Conservation (phyloP, 2,888 invertebrate genomes). For the Schizaphis graminum region DNA sequence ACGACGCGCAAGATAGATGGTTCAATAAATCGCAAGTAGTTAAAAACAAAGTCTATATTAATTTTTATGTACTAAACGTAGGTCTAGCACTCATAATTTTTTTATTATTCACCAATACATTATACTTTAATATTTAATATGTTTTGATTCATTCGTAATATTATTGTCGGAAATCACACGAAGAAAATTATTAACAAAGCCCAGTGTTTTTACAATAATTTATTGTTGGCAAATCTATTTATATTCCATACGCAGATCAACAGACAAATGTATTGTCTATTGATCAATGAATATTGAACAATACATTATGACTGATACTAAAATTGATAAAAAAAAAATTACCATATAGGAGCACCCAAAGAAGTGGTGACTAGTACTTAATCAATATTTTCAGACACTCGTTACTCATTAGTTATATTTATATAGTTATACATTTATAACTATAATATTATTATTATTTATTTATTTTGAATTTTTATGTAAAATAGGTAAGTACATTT, state of each 20-base stretch:
- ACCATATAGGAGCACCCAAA: not conserved
- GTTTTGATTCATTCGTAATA: not conserved
- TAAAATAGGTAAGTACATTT: not conserved
- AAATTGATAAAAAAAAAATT: not conserved
- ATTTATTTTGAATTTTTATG: not conserved
- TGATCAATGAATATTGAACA: not conserved
- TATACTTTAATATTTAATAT: not conserved
- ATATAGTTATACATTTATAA: not conserved
- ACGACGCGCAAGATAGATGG: not conserved
- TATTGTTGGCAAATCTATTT: not conserved
- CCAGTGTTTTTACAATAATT: not conserved
- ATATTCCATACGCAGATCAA: not conserved
- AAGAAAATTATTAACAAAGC: not conserved
- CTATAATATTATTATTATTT: not conserved
- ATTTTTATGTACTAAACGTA: not conserved
- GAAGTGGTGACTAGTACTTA: not conserved
- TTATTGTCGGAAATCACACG: not conserved
- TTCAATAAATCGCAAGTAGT: not conserved
- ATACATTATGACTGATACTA: not conserved
- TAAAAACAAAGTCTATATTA: conserved; percentile 20
- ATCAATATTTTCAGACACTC: not conserved
- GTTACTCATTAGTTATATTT: not conserved
- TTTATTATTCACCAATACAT: not conserved
- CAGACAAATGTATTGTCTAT: not conserved
- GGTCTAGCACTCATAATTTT: not conserved